These are phyloP conservation scores for Drosophila nr. medialis DNA, from an alignment of 2,888 invertebrate genomes.

Conservation along the genomic window DNA sequence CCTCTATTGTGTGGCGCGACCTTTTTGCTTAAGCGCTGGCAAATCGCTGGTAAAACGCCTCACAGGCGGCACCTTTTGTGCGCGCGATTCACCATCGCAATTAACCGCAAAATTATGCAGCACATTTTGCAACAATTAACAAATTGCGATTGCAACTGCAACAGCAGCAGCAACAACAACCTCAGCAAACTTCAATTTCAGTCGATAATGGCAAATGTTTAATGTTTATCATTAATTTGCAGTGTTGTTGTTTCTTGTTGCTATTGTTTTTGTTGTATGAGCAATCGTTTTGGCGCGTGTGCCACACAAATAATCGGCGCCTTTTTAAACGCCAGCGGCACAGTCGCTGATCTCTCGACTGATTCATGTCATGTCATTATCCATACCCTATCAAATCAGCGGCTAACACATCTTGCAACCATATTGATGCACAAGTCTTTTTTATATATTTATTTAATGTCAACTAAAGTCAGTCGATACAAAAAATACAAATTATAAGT, in stretches of 20 bases:
- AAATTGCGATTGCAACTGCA: slow-evolving; percentile 59
- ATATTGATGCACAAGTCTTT: background rate
- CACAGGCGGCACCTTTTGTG: slow-evolving; percentile 69
- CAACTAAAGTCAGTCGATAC: too few species aligned
- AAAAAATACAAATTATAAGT: too few species aligned
- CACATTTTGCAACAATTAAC: slow-evolving; percentile 74
- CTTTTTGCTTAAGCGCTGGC: slow-evolving; percentile 61
- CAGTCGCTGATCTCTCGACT: slow-evolving; percentile 46
- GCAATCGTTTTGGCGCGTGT: slow-evolving; percentile 78
- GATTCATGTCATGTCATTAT: slow-evolving; percentile 65
- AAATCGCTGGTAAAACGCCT: slow-evolving; percentile 56
- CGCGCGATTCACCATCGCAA: slow-evolving; percentile 63
- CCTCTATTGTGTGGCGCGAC: slow-evolving; percentile 71
- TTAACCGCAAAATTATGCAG: slow-evolving; percentile 74
- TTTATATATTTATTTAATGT: too few species aligned
- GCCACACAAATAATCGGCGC: slow-evolving; percentile 60
- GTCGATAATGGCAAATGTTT: slow-evolving; percentile 59
- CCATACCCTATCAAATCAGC: slow-evolving; percentile 10
- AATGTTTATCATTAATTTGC: slow-evolving; percentile 74
- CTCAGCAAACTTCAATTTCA: slow-evolving; percentile 33
- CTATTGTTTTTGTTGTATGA: slow-evolving; percentile 44
- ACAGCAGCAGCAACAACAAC: slow-evolving; percentile 27
- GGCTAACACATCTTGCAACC: background rate
- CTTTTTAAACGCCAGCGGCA: slow-evolving; percentile 53
- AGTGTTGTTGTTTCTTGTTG: slow-evolving; percentile 14